Conservation (phyloP, 2,113 vertebrate species). For the Machaerirhynchus nigripectus region DNA sequence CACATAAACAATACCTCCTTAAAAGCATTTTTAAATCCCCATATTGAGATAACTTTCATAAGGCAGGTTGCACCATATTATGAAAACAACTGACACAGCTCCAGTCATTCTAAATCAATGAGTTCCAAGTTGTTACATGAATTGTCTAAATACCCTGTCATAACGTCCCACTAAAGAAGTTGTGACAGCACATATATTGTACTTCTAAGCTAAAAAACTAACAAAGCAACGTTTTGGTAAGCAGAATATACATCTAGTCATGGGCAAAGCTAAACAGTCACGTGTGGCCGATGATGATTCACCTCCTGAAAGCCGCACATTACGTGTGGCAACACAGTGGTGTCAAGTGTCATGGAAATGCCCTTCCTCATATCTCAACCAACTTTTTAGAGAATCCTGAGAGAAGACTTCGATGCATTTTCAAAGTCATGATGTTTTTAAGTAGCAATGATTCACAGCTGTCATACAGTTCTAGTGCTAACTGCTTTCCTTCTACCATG, state of each 20-base stretch:
- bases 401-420: background rate
- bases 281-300: background rate
- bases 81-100: background rate
- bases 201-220: background rate
- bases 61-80: background rate
- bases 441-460: background rate
- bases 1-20: background rate
- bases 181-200: background rate
- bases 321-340: background rate
- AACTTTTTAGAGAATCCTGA: background rate
- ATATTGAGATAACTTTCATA: background rate
- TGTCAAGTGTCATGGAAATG: background rate
- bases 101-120: rapidly evolving
- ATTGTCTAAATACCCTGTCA: background rate
- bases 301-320: background rate
- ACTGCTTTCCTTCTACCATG: background rate
- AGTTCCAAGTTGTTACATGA: background rate
- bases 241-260: background rate
- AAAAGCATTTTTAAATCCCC: background rate
- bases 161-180: background rate
- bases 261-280: background rate
- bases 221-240: background rate
- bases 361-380: background rate
- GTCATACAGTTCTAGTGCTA: background rate
- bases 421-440: background rate